Base-by-base conservation (phyloP, 53 echinoderm and acorn worm species). In the Glandiceps talaboti region DNA sequence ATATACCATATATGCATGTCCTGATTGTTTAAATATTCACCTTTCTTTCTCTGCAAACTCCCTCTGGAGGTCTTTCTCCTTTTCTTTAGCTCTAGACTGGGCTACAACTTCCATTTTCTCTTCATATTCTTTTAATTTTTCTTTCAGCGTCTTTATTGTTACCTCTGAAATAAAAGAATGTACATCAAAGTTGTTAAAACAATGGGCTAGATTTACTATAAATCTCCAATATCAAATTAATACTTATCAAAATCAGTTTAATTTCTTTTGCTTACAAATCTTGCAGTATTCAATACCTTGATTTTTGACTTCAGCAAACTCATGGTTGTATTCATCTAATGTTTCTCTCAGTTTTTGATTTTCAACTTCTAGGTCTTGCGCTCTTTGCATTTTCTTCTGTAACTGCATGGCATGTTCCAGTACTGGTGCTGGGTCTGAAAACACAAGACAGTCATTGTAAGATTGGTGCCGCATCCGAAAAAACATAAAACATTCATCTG, bases 281-380 rank as follows among this genome's bases (percentile, higher is more conserved):
- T n/a, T n/a, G n/a, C n/a, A n/a, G n/a, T n/a, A n/a, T n/a, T n/a
- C n/a, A n/a, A n/a, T 82, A 99, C 99, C 99, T 91, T 99, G 99
- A 76, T 99, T 99, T 76, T 99, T 99, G 1, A 99, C 99, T 76
- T 99, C 99, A 14, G 93, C 99, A 91, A 99, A 99, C 80, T 99
- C 99, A 77, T 89, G 87, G 81, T 99, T 93, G 78, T 99, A 99
- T 77, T 99, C 99, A 1, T 99, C 93, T 33, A 99, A 79, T 73
- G 99, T 99, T 84, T 99, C 99, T 80, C 99, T 82, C 1, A 99
- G 84, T 32, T 99, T 99, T 82, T 99, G 99, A 82, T 99, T 99
- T 80, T 99, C 99, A 14, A 99, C 89, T 84, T 99, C 99, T 64
- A 99, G 88, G 79, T 99, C 99, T 32, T 89, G 93, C 0, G 99